Conservation (phyloP, 2,888 invertebrate species). For the Drosophila mimica region DNA sequence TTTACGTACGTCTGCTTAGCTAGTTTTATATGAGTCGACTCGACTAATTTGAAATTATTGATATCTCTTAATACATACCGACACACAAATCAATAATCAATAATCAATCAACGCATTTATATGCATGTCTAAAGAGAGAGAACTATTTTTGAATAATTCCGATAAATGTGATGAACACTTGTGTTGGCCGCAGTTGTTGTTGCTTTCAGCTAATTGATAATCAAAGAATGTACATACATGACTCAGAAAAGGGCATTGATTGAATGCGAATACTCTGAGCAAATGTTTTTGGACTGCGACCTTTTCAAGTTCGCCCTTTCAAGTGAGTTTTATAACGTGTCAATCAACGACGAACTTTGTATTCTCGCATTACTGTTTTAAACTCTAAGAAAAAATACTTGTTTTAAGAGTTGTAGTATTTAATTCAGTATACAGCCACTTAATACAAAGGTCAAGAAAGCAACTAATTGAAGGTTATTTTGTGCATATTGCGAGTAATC, state of each 20-base stretch:
- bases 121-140: neutral
- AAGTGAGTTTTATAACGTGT: slow-evolving; percentile 15
- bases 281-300: slow-evolving; percentile 9
- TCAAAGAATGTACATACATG: slow-evolving; percentile 4
- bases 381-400: slow-evolving; percentile 31
- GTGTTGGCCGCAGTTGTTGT: slow-evolving; percentile 31
- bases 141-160: neutral
- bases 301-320: slow-evolving; percentile 15
- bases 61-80: slow-evolving; percentile 12
- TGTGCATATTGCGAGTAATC: slow-evolving; percentile 7
- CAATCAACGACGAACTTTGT: slow-evolving; percentile 27
- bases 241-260: slow-evolving; percentile 16
- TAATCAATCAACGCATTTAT: slow-evolving; percentile 11
- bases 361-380: slow-evolving; percentile 28
- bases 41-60: slow-evolving; percentile 16
- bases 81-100: slow-evolving; percentile 8
- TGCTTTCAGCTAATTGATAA: slow-evolving; percentile 25
- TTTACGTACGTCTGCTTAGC: neutral
- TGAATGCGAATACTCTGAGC: neutral
- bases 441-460: slow-evolving; percentile 38
- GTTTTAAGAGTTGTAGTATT: slow-evolving; percentile 22
- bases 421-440: slow-evolving; percentile 19
- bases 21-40: neutral
- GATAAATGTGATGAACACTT: neutral
- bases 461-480: slow-evolving; percentile 20